Evolutionary conservation across 2,888 invertebrate species (phyloP).

Genomic region (Chrysolina haemoptera): DNA sequence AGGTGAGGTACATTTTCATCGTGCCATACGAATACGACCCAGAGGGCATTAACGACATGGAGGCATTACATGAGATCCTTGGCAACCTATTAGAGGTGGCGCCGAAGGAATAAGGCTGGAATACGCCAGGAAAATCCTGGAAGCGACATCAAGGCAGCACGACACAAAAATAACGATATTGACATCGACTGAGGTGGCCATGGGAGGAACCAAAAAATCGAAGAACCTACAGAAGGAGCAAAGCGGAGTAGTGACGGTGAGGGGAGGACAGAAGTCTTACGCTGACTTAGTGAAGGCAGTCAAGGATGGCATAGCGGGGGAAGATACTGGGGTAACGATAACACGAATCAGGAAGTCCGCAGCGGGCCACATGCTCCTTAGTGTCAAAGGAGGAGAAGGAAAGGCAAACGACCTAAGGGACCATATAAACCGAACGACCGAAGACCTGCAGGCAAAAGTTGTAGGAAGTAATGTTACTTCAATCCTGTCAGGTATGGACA

Average conservation of each 20-base stretch:
- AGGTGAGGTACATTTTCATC: no score
- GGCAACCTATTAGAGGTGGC: no score
- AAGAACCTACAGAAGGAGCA: no score
- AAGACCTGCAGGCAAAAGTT: not conserved
- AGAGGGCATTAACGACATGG: no score
- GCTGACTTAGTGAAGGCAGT: not conserved
- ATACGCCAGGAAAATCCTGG: no score
- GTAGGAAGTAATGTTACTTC: not conserved
- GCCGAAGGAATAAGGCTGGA: no score
- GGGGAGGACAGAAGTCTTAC: conserved; percentile 1
- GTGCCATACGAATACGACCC: no score
- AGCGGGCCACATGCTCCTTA: not conserved
- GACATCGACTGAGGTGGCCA: no score
- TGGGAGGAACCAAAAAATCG: no score
- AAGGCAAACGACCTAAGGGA: not conserved
- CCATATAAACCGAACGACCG: not conserved
- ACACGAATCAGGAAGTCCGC: not conserved
- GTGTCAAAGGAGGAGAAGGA: not conserved
- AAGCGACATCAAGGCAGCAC: no score
- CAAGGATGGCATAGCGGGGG: not conserved
- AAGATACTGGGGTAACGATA: not conserved
- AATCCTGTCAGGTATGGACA: not conserved
- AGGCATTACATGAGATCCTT: no score
- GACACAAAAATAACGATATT: no score
- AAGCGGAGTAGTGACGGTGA: not conserved